These are phyloP conservation scores for Aricia agestis DNA, from an alignment of 1,140 invertebrate genomes.

Conservation along the genomic window DNA sequence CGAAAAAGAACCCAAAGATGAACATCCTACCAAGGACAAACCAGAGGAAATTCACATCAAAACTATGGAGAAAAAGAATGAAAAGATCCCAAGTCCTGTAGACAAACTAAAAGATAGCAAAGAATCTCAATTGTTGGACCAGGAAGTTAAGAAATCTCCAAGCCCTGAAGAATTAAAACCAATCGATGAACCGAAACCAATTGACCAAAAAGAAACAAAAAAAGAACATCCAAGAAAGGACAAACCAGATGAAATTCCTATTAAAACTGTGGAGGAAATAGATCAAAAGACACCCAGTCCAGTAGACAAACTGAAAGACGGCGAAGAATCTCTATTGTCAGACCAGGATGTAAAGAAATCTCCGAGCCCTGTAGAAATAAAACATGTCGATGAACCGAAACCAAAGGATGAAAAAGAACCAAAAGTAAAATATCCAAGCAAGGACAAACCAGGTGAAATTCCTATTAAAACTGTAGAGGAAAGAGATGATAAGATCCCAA, in stretches of 20 bases:
- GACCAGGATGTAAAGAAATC: not conserved
- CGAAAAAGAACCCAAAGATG: not conserved
- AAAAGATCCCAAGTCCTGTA: not conserved
- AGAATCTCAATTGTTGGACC: not conserved
- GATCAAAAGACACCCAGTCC: not conserved
- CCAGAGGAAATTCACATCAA: not conserved
- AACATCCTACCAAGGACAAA: not conserved
- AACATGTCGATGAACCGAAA: not conserved
- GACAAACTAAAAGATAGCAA: not conserved
- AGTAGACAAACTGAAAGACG: not conserved
- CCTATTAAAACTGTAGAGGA: not conserved
- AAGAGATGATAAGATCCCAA: not conserved
- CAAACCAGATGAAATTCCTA: not conserved
- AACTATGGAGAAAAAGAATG: not conserved
- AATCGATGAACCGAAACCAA: not conserved
- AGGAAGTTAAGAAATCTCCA: not conserved
- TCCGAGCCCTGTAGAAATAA: not conserved
- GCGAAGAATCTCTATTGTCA: not conserved
- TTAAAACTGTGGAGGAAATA: not conserved
- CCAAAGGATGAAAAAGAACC: not conserved
- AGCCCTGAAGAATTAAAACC: not conserved
- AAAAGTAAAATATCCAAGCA: not conserved
- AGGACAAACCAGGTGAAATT: no score
- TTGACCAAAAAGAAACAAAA: constrained; percentile 6
- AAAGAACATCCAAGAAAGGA: not conserved